Percentiles rank a stretch among this genome's conserved stretches.
Evolutionary conservation across 2,797 vertebrate species (phyloP).

Genomic region (Hipposideros larvatus): DNA sequence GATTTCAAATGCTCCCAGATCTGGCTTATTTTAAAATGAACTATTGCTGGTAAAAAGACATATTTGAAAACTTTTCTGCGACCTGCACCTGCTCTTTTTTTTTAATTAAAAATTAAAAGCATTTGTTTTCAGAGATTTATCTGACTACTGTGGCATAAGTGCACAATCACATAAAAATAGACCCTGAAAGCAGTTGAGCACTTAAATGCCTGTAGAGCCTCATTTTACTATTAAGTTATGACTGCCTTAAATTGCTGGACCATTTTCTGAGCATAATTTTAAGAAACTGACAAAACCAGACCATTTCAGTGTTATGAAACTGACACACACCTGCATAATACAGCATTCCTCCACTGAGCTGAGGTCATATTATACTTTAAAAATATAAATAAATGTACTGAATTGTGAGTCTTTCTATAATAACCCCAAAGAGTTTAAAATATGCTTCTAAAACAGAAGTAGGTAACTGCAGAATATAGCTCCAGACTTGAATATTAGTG

Average conservation of each 20-base stretch:
- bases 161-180: slow-evolving; percentile 40
- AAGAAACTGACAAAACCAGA: slow-evolving; percentile 76
- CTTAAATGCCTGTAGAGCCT: slow-evolving; percentile 54
- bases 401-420: slow-evolving; percentile 77
- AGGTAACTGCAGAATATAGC: slow-evolving; percentile 83
- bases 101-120: slow-evolving; percentile 67
- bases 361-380: slow-evolving; percentile 69
- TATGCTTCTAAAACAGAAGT: slow-evolving; percentile 80
- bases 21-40: slow-evolving; percentile 77
- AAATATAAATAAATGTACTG: slow-evolving; percentile 79
- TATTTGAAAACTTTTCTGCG: slow-evolving; percentile 53
- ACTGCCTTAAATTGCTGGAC: slow-evolving; percentile 43
- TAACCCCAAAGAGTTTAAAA: slow-evolving; percentile 78
- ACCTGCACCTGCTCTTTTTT: slow-evolving; percentile 57
- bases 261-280: slow-evolving; percentile 67
- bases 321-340: slow-evolving; percentile 78
- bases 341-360: slow-evolving; percentile 66
- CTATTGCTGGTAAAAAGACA: slow-evolving; percentile 78
- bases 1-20: slow-evolving; percentile 40
- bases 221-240: not conserved
- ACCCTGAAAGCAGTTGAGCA: slow-evolving; percentile 62
- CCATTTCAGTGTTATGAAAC: slow-evolving; percentile 67
- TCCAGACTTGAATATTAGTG: slow-evolving; percentile 81
- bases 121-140: slow-evolving; percentile 63
- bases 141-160: slow-evolving; percentile 28